Conservation (phyloP, 2,797 vertebrate species). For the Fringilla coelebs region DNA sequence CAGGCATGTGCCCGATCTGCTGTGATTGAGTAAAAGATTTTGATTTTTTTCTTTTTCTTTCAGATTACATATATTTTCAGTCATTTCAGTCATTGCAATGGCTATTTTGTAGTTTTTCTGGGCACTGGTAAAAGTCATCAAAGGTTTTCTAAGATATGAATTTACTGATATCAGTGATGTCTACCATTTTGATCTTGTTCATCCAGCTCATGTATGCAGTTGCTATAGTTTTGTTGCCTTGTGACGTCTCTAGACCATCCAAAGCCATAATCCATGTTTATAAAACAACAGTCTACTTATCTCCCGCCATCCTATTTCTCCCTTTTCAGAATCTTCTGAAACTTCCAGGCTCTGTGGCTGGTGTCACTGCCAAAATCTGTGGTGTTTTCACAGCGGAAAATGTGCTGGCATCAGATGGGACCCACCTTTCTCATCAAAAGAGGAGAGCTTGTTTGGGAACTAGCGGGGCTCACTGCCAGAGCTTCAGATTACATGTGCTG, state of each 20-base stretch:
- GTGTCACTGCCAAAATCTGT: neutral
- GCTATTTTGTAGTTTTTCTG: neutral
- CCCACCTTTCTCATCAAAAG: neutral
- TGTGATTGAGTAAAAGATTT: neutral
- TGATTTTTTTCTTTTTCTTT: neutral
- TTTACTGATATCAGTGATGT: neutral
- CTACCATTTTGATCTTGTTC: neutral
- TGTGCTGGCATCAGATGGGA: neutral
- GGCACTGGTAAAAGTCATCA: neutral
- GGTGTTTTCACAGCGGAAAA: neutral
- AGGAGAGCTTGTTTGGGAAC: neutral
- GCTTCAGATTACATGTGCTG: neutral
- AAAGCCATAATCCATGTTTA: neutral
- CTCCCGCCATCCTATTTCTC: neutral
- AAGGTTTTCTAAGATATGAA: neutral
- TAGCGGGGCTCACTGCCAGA: accelerated
- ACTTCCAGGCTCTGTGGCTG: accelerated
- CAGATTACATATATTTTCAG: neutral
- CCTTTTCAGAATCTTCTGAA: neutral
- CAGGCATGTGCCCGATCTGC: neutral
- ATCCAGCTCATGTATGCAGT: neutral
- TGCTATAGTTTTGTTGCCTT: neutral
- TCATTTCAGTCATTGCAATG: neutral
- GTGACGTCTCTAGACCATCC: neutral
- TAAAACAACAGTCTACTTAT: neutral